Conservation (phyloP, 1,140 invertebrate genomes). For the Drosophila ambigua region DNA sequence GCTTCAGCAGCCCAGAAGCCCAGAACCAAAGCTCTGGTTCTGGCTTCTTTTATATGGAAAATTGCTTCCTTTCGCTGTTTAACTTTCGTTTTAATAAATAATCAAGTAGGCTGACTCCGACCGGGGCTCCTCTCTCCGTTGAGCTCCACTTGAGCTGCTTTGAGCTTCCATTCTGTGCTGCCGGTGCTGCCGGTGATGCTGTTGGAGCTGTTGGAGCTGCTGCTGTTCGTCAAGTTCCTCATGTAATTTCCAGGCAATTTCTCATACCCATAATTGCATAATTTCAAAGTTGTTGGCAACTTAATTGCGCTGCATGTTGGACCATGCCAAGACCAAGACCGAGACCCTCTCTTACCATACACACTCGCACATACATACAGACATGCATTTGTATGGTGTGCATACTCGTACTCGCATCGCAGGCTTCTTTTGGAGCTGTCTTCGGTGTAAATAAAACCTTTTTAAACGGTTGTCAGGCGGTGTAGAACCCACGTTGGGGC, state of each 20-base stretch:
- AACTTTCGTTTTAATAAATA: conserved; percentile 83
- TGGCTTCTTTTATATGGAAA: conserved; percentile 71
- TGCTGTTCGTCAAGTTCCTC: conserved; percentile 77
- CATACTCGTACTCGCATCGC: neutral
- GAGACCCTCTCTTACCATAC: neutral
- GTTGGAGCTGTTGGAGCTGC: conserved; percentile 18
- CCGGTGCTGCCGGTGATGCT: neutral
- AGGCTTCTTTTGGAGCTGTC: conserved; percentile 36
- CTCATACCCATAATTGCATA: conserved; percentile 83
- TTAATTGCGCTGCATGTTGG: conserved; percentile 77
- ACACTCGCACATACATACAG: conserved; percentile 4
- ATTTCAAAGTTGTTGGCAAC: conserved; percentile 84
- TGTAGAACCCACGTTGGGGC: conserved; percentile 38
- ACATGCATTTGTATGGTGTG: conserved; percentile 13
- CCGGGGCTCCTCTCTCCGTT: conserved; percentile 27
- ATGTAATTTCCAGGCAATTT: conserved; percentile 83
- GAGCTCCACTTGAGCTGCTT: conserved; percentile 19
- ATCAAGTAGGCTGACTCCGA: conserved; percentile 68
- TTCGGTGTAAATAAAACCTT: conserved; percentile 82
- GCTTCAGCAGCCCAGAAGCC: conserved; percentile 1
- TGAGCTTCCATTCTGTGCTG: neutral
- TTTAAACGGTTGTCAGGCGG: conserved; percentile 80
- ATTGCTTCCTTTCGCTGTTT: conserved; percentile 82
- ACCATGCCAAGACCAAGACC: conserved; percentile 47
- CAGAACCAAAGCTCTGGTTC: neutral